Evolutionary conservation across 2,113 vertebrate genomes (phyloP).

Genomic region (Rhombomys opimus): DNA sequence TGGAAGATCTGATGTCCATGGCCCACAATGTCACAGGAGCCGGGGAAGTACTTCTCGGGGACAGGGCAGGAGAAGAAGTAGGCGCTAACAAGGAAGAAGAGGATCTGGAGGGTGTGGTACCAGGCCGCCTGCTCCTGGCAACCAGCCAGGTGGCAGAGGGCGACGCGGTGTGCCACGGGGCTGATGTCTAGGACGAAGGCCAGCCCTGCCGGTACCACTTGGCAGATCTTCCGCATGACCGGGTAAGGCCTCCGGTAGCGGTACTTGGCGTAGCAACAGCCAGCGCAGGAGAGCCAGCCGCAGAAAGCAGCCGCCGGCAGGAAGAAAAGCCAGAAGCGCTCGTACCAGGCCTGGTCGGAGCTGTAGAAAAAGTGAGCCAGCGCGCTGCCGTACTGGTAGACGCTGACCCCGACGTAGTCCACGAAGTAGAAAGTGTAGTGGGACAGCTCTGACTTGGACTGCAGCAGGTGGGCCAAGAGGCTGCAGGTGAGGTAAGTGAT

Average conservation of each 20-base stretch:
- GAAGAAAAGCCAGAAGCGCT: conserved; percentile 90
- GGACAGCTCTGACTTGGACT: conserved; percentile 93
- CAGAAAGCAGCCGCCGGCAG: conserved; percentile 92
- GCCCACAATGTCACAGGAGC: conserved; percentile 93
- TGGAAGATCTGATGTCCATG: conserved; percentile 97
- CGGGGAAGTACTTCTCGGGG: conserved; percentile 94
- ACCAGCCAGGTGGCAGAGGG: conserved; percentile 88
- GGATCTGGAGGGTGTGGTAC: conserved; percentile 93
- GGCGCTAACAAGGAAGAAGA: conserved; percentile 91
- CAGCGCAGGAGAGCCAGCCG: conserved; percentile 92
- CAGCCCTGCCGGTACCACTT: conserved; percentile 92
- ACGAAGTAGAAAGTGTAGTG: conserved; percentile 96
- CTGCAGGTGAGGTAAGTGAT: conserved; percentile 93
- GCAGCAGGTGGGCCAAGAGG: conserved; percentile 94
- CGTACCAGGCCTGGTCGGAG: conserved; percentile 91
- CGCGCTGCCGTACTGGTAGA: conserved; percentile 95
- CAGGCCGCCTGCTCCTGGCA: conserved; percentile 89
- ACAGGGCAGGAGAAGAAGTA: conserved; percentile 95
- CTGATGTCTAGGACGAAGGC: conserved; percentile 94
- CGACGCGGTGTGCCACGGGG: conserved; percentile 91
- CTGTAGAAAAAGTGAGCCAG: conserved; percentile 95
- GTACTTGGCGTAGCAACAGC: conserved; percentile 94
- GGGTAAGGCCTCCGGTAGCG: conserved; percentile 94
- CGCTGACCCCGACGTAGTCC: conserved; percentile 94
- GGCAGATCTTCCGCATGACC: conserved; percentile 92